phyloP scores from a whole-genome alignment of 2,797 vertebrate species.

The Merluccius polli region DNA sequence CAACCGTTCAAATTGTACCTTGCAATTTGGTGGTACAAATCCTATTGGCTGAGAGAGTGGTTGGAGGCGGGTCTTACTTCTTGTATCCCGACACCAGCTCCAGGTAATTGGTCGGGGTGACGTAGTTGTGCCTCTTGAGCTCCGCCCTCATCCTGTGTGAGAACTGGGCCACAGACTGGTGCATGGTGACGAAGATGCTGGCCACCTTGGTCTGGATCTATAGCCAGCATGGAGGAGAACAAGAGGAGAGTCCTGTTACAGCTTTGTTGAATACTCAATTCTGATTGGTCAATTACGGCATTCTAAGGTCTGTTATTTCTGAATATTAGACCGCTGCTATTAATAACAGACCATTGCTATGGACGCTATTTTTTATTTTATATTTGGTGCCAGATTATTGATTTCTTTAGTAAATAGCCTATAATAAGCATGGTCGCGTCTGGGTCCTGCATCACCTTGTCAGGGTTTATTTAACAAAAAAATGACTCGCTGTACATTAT shows the following conservation, averaged over 20 bases:
- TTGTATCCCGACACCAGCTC: conserved; percentile 88
- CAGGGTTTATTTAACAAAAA: too few relatives aligned
- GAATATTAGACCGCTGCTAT: too few relatives aligned
- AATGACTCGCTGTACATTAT: too few relatives aligned
- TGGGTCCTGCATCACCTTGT: too few relatives aligned
- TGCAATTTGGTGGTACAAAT: background rate
- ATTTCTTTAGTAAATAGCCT: too few relatives aligned
- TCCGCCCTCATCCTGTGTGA: conserved; percentile 83
- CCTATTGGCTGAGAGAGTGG: background rate
- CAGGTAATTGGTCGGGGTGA: conserved; percentile 89
- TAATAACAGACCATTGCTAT: too few relatives aligned
- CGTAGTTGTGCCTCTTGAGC: conserved; percentile 81
- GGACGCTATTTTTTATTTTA: too few relatives aligned
- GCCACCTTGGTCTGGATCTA: conserved; percentile 84
- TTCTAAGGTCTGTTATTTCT: too few relatives aligned
- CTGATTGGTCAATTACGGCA: too few relatives aligned
- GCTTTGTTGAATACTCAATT: too few relatives aligned
- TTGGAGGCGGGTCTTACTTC: conserved; percentile 67
- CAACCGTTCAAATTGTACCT: background rate
- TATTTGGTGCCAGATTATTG: too few relatives aligned
- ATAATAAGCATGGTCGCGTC: too few relatives aligned
- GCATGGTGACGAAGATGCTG: conserved; percentile 82
- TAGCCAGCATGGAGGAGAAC: background rate
- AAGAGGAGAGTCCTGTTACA: background rate
- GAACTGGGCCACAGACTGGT: conserved; percentile 80